A percentile compares a stretch with the other conserved stretches of the same genome.
phyloP scores from a whole-genome alignment of 2,888 invertebrate genomes.

The Microlaimidae sp. region DNA sequence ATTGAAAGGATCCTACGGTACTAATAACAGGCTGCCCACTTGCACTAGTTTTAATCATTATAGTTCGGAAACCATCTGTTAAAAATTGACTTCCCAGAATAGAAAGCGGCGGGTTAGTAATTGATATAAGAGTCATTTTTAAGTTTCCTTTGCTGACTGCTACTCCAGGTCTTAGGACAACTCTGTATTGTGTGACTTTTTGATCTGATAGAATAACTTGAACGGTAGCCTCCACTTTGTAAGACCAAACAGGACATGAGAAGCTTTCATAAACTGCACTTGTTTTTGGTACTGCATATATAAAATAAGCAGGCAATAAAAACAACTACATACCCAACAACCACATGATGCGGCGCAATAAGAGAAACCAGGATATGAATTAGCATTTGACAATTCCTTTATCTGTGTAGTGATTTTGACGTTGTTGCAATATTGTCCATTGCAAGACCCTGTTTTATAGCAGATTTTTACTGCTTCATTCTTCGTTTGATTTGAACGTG shows the following conservation, averaged over 20 bases:
- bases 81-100: not conserved
- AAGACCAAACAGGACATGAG: slow-evolving; percentile 1
- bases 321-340: slow-evolving; percentile 1
- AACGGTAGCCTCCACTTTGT: not conserved
- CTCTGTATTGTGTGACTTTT: not conserved
- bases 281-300: not conserved
- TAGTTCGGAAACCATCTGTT: not conserved
- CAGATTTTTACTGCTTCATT: not conserved
- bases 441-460: not conserved
- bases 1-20: not conserved
- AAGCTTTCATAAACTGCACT: not conserved
- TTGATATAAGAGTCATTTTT: not conserved
- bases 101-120: not conserved
- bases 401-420: not conserved
- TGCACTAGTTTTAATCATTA: no score
- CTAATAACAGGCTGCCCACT: not conserved
- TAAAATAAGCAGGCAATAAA: slow-evolving; percentile 5
- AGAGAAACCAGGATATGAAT: slow-evolving; percentile 5
- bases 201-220: not conserved
- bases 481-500: not conserved
- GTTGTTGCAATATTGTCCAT: not conserved
- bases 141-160: not conserved
- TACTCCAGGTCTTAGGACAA: not conserved
- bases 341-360: slow-evolving; percentile 1
- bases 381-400: not conserved